Evolutionary conservation across 2,888 invertebrate species (phyloP), one percentile per base, ranked within the genome.

Genomic region (Notodonta ziczac): DNA sequence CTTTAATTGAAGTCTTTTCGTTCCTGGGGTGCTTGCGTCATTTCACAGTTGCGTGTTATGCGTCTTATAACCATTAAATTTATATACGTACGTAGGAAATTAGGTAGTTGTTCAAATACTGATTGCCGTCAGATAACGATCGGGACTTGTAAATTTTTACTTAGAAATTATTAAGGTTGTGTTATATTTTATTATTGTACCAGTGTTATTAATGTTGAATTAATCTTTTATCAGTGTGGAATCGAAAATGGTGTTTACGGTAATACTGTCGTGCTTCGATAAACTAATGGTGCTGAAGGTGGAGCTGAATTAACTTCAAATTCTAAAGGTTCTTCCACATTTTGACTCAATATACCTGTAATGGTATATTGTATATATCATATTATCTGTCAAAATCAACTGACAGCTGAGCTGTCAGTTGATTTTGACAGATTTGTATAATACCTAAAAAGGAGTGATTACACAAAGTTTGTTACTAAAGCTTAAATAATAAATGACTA

Each of bases 41-140:
- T 88, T 88, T 44, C 12, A 44, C 5, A 42, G 44, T 56, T 5
- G 92, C 91, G 93, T 93, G 91, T 83, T 83, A 79, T 83, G 76
- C 81, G 78, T 84, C 84, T 72, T 84, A 87, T 84, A 87, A 85
- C 86, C 87, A 89, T 91, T 90, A 90, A 89, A 90, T 89, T 87
- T 90, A 88, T 90, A 83, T 87, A 87, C 84, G 85, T 86, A 87
- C 79, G 84, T 89, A 89, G 89, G 90, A 91, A 91, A 91, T 91
- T 87, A 88, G 85, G 86, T 85, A 85, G 85, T 87, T 87, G 88
- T 87, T 87, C 86, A 84, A 85, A 86, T 87, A 88, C 80, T 83
- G 87, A 89, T 89, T 88, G 84, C 81, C 78, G 77, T 78, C 76
- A 79, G 87, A 88, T 89, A 84, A 81, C 72, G 78, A 88, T 89